phyloP scores from a whole-genome alignment of 2,888 invertebrate genomes.

The Tupiocoris notatus region DNA sequence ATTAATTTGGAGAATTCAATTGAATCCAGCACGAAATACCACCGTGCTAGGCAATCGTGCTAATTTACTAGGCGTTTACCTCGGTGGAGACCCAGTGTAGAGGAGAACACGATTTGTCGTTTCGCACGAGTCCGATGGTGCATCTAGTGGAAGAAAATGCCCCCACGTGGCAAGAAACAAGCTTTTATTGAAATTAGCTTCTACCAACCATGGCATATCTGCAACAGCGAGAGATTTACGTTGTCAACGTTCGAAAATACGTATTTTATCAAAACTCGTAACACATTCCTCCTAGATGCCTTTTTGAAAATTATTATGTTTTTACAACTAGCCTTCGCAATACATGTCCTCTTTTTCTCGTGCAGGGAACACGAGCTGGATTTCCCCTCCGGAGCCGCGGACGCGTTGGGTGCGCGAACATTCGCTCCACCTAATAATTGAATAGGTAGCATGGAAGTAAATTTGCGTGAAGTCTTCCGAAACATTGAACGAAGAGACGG shows the following conservation, averaged over 20 bases:
- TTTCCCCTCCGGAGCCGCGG: slow-evolving; percentile 63
- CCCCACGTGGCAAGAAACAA: slow-evolving; percentile 83
- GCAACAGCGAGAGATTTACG: slow-evolving; percentile 21
- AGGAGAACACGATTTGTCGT: slow-evolving; percentile 77
- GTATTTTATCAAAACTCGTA: too few species aligned
- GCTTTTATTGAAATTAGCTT: slow-evolving; percentile 75
- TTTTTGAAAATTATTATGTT: too few species aligned
- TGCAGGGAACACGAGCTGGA: slow-evolving; percentile 65
- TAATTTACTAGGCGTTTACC: too few species aligned
- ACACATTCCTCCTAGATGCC: too few species aligned
- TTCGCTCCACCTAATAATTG: slow-evolving; percentile 59
- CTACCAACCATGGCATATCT: slow-evolving; percentile 72
- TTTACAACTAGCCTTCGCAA: slow-evolving; percentile 63
- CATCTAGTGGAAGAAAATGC: slow-evolving; percentile 65
- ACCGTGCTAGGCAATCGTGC: too few species aligned
- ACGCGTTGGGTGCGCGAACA: slow-evolving; percentile 66
- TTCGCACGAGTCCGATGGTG: slow-evolving; percentile 62
- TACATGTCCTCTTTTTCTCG: slow-evolving; percentile 62
- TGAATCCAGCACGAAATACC: too few species aligned
- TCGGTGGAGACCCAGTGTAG: slow-evolving; percentile 69
- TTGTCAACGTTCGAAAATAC: too few species aligned
- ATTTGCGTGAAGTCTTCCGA: slow-evolving; percentile 79
- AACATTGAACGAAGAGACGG: slow-evolving; percentile 69
- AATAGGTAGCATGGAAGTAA: slow-evolving; percentile 71
- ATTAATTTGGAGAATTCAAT: too few species aligned